phyloP scores from a whole-genome alignment of 2,888 invertebrate genomes.

The Agriopis leucophaearia region DNA sequence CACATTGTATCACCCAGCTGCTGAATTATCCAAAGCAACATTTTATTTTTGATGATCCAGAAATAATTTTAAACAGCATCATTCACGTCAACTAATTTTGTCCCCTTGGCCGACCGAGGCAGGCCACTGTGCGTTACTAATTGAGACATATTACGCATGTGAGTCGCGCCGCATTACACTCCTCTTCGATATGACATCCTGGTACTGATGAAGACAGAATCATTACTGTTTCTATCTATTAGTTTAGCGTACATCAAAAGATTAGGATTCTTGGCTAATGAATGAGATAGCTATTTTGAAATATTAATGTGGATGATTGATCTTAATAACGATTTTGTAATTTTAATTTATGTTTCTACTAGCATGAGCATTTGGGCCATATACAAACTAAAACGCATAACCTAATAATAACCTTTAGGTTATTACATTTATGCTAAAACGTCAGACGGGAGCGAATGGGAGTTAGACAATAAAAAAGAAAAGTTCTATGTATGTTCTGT shows the following conservation, averaged over 20 bases:
- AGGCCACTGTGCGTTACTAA: slow-evolving; percentile 68
- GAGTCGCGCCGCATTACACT: slow-evolving; percentile 65
- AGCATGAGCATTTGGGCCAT: too few relatives aligned
- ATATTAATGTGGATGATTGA: slow-evolving; percentile 20
- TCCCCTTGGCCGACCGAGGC: slow-evolving; percentile 55
- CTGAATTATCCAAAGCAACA: slow-evolving; percentile 23
- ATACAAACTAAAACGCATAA: too few relatives aligned
- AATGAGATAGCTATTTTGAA: slow-evolving; percentile 29
- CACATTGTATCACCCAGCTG: slow-evolving; percentile 17
- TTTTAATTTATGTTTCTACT: background rate
- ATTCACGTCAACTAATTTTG: slow-evolving; percentile 56
- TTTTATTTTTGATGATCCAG: slow-evolving; percentile 38
- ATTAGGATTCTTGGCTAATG: slow-evolving; percentile 30
- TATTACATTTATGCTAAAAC: too few relatives aligned
- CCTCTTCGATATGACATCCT: slow-evolving; percentile 52
- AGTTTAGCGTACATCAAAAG: slow-evolving; percentile 38
- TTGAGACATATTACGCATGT: slow-evolving; percentile 73
- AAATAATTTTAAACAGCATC: slow-evolving; percentile 38
- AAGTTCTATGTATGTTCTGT: too few relatives aligned
- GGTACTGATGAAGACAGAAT: slow-evolving; percentile 49
- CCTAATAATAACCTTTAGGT: too few relatives aligned
- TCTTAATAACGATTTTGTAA: background rate
- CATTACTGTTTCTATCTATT: slow-evolving; percentile 47
- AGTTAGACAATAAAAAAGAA: too few relatives aligned
- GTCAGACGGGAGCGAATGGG: too few relatives aligned